Base-by-base conservation (phyloP, 2,113 vertebrate genomes). In the Pollachius pollachius region DNA sequence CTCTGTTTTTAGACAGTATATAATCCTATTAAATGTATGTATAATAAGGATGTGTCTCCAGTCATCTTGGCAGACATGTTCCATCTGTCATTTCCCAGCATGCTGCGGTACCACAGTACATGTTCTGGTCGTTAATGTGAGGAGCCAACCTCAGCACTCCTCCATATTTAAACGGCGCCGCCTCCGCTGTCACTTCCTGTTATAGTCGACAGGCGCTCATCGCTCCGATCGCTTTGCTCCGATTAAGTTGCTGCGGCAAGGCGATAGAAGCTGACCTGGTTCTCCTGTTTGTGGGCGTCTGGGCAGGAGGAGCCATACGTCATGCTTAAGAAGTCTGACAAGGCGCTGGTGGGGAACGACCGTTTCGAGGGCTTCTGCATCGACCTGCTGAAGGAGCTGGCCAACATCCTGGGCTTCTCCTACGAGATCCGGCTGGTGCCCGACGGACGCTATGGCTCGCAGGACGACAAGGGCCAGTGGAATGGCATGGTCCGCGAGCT, bases 381-480 rank as follows among this genome's bases (percentile, higher is more conserved):
- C 3, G 97, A 99, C 91, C 92, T 99, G 41, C 94, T 99, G 8
- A 96, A 95, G 82, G 97, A 98, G 87, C 92, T 99, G 80, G 90
- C 97, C 66, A 79, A 89, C 80, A 93, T 99, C 86, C 91, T 99
- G 81, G 97, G 97, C 82, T 99, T 99, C 89, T 90, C 91, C 63
- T 99, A 97, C 0, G 97, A 99, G 87, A 97, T 99, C 87, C 96
- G 94, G 0, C 91, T 98, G 84, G 97, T 97, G 82, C 94, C 96
- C 9, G 97, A 99, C 0, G 96, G 96, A 52, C 97, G 94, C 57
- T 99, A 99, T 0, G 97, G 97, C 62, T 96, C 94, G 0, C 97
- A 97, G 89, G 97, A 99, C 0, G 97, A 99, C 81, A 99, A 99
- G 86, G 96, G 97, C 75, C 97, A 97, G 87, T 99, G 97, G 97